Evolutionary conservation across 2,888 invertebrate species (phyloP).

Genomic region (Tillus elongatus): DNA sequence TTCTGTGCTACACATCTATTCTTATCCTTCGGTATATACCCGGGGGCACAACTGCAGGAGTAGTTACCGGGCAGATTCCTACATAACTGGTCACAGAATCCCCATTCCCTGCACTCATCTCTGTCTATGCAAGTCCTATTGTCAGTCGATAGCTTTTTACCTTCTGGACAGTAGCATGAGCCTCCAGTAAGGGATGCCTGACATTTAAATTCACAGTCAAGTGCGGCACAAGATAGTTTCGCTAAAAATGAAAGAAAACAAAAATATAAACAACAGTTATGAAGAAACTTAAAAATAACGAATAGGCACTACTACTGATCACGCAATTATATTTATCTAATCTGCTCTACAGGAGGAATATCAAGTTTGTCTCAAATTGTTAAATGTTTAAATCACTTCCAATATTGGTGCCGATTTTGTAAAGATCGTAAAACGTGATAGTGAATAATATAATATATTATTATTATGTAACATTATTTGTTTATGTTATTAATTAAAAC

Average conservation of each 20-base stretch:
- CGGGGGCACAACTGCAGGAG: slow-evolving; percentile 72
- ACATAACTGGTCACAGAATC: slow-evolving; percentile 91
- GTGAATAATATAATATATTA: too few relatives aligned
- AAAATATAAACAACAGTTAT: slow-evolving; percentile 1
- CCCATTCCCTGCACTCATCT: slow-evolving; percentile 88
- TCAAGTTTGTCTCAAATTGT: too few relatives aligned
- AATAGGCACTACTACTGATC: too few relatives aligned
- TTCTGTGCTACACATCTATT: slow-evolving; percentile 57
- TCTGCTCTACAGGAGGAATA: too few relatives aligned
- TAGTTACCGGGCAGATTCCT: slow-evolving; percentile 80
- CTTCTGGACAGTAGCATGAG: slow-evolving; percentile 79
- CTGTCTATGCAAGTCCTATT: slow-evolving; percentile 84
- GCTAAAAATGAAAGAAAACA: slow-evolving; percentile 47
- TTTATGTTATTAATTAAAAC: too few relatives aligned
- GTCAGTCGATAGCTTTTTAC: slow-evolving; percentile 72
- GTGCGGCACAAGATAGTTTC: slow-evolving; percentile 66
- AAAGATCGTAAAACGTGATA: too few relatives aligned
- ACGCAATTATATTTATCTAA: background rate
- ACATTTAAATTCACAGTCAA: slow-evolving; percentile 87
- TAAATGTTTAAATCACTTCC: too few relatives aligned
- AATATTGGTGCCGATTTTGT: too few relatives aligned
- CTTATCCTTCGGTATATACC: slow-evolving; percentile 40
- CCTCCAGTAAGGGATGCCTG: slow-evolving; percentile 84
- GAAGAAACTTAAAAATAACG: too few relatives aligned
- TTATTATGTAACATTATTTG: too few relatives aligned